Evolutionary conservation across 2,888 invertebrate genomes (phyloP), one percentile per base, ranked within the genome.

Genomic region (Sarcophaga caerulescens): DNA sequence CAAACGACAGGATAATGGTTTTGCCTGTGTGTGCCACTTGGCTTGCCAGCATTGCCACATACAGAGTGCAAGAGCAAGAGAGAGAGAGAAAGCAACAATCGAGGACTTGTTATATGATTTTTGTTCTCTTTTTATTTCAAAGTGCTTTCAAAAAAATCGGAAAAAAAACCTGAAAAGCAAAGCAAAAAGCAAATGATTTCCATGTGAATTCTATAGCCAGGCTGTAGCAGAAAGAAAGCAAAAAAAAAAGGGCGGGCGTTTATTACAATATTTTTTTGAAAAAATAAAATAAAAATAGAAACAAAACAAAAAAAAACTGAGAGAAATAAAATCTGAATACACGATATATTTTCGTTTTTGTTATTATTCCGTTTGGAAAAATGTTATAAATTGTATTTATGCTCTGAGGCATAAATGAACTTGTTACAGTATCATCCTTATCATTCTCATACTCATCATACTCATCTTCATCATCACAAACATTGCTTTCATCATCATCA

Each of bases 301-400:
- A 14, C 1, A 47, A 47, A 47, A 47, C 2, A 12, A 47, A 47
- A 47, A 47, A 14, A 47, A 47, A 4, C 11, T 6, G 14, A 47
- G 4, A 47, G 4, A 52, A 4, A 52, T 14, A 52, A 52, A 14
- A 52, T 17, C 52, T 52, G 52, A 52, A 52, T 52, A 52, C 35
- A 35, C 6, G 25, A 35, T 66, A 77, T 74, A 74, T 73, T 71
- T 81, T 75, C 84, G 52, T 84, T 86, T 90, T 91, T 89, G 91
- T 90, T 91, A 91, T 92, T 91, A 91, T 91, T 86, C 91, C 91
- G 91, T 89, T 92, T 90, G 92, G 92, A 92, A 92, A 91, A 91
- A 89, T 92, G 92, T 90, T 90, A 88, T 90, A 89, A 90, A 92
- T 91, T 91, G 92, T 91, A 90, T 91, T 91, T 91, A 90, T 89